A percentile compares a stretch with the other conserved stretches of the same genome.
Evolutionary conservation across 30 jellyfish, hydroid and myxozoan species (phyloP).

Genomic region (Pseudorhiza aurosa): DNA sequence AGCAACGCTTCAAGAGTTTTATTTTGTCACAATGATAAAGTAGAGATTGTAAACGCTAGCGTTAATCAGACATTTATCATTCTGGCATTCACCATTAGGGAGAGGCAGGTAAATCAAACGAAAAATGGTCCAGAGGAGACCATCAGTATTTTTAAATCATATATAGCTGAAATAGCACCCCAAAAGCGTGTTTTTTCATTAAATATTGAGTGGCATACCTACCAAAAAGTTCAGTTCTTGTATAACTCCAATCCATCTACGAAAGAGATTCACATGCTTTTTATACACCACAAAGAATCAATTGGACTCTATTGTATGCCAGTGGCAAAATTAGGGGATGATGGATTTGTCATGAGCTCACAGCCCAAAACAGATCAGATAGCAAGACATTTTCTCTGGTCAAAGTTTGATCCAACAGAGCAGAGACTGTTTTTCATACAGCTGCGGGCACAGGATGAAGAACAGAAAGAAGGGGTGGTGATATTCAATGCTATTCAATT

Average conservation of each 20-base stretch:
- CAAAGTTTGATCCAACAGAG: constrained; percentile 71
- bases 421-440: constrained; percentile 76
- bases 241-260: constrained; percentile 3
- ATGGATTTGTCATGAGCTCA: constrained; percentile 62
- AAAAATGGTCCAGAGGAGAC: constrained; percentile 46
- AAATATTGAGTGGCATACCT: constrained; percentile 83
- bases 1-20: constrained; percentile 23
- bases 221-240: constrained; percentile 85
- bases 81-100: constrained; percentile 77
- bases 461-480: constrained; percentile 59
- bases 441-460: constrained; percentile 82
- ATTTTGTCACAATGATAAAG: constrained; percentile 66
- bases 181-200: constrained; percentile 80
- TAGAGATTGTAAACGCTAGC: constrained; percentile 78
- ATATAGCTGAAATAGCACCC: constrained; percentile 87
- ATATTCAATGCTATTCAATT: constrained; percentile 75
- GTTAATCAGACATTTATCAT: constrained; percentile 62
- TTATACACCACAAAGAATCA: constrained; percentile 81
- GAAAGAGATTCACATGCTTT: constrained; percentile 37
- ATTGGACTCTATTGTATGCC: constrained; percentile 84
- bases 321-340: constrained; percentile 73
- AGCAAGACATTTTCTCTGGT: constrained; percentile 79
- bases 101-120: constrained; percentile 18
- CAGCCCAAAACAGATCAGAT: constrained; percentile 85
- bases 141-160: constrained; percentile 61